Base-by-base conservation (phyloP, 1,140 invertebrate species). In the Bombus consobrinus region DNA sequence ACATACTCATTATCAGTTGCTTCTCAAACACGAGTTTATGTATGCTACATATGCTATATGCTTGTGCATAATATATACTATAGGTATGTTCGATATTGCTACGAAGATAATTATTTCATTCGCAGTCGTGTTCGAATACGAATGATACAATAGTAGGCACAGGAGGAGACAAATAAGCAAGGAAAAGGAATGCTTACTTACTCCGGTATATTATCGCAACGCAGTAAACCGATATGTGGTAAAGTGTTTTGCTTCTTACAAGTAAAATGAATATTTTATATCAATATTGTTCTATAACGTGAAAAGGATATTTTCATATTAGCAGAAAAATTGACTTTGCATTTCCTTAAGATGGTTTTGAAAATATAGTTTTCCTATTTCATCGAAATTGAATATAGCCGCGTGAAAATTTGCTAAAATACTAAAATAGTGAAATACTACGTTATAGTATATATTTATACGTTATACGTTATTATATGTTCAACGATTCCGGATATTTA, bases 21-120 rank as follows among this genome's bases (percentile, higher is more conserved):
- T 32, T 73, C 8, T 2, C 28, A 28, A 37, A 41, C 62, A 62
- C 12, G n/a, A 74, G 18, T 53, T 74, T 41, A 39, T n/a, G 18
- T 25, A 47, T 25, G 13, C n/a, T 18, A 34, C 18, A 28, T 25
- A 47, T 25, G 12, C n/a, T n/a, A 34, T n/a, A 28, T 3, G 13
- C 25, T 76, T 43, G 62, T 32, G n/a, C 41, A 22, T 41, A 72
- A 80, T 69, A 22, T n/a, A 39, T 8, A 47, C 47, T 53, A 53
- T 53, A 53, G n/a, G 47, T 62, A 25, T 28, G 57, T 85, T 53
- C n/a, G 71, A 69, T 74, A 84, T 22, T 25, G 28, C 8, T 43
- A 68, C 28, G 25, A 39, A 68, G 25, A 25, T 76, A n/a, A 62
- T 76, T 13, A n/a, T 62, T 22, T 75, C 57, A 25, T 5, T 15